Base-by-base conservation (phyloP, 2,113 vertebrate species). In the Engystomops pustulosus region DNA sequence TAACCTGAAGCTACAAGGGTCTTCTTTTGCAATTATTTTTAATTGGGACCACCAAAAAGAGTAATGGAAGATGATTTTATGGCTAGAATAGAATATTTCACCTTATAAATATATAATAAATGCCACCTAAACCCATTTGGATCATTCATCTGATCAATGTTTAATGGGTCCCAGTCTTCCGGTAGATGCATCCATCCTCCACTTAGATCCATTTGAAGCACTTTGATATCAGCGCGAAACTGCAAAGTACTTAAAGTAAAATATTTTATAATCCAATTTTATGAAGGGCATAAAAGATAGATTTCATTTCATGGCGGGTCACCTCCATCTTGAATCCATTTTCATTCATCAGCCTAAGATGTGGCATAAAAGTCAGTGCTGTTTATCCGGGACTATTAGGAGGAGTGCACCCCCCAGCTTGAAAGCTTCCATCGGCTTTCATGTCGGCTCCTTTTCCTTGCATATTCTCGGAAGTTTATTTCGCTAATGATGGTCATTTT, bases 271-370 rank as follows among this genome's bases (percentile, higher is more conserved):
- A 53, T 36, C 41, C 25, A n/a, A 32, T 30, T 79, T 49, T 68
- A 51, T 80, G 58, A 20, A 34, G 3, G n/a, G 38, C 44, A 49
- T 47, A 47, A 18, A 49, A 12, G 41, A 36, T 51, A 51, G 44
- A 15, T 80, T 20, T 67, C 68, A 12, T 80, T 80, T 80, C 6
- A 41, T 47, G 30, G 6, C 32, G 17, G 58, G 58, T 80, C 79
- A 80, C 44, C 36, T 38, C 78, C 72, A 75, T 76, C 68, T 30
- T 45, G 68, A 80, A 80, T 18, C 58, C 60, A 80, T 68, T 51
- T 45, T 36, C 30, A 51, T 68, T 49, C 67, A 49, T 69, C 62
- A 68, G 34, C 20, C 15, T 17, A 20, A 45, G 18, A 30, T 65
- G 36, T 67, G n/a, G 18, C 18, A 11, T 38, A 27, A 45, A 79